Percentiles rank a stretch among this genome's conserved stretches.
phyloP scores from a whole-genome alignment of 1,140 invertebrate genomes.

The Ladona fulva region DNA sequence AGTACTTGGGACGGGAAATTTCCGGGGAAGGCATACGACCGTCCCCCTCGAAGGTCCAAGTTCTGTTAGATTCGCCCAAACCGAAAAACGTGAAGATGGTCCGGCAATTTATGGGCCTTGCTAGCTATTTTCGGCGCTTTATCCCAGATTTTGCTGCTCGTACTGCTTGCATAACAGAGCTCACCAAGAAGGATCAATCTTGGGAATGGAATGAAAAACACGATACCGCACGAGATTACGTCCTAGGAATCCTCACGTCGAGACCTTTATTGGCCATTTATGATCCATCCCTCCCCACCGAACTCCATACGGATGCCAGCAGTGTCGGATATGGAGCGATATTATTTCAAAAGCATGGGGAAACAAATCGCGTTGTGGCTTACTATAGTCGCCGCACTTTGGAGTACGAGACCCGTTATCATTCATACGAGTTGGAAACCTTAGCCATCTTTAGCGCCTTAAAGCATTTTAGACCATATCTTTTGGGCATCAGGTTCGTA shows the following conservation, averaged over 20 bases:
- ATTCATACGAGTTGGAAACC: constrained; percentile 34
- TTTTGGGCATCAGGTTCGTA: constrained; percentile 27
- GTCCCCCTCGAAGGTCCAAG: background rate
- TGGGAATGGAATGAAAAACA: background rate
- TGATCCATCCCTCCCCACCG: background rate
- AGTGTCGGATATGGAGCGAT: background rate
- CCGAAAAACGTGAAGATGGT: background rate
- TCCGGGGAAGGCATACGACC: background rate
- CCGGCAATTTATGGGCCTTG: background rate
- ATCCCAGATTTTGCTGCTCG: too few relatives aligned
- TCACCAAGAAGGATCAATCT: background rate
- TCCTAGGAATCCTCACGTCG: background rate
- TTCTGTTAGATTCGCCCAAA: background rate
- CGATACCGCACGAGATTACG: background rate
- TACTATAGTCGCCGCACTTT: constrained; percentile 30
- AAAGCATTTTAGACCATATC: constrained; percentile 32
- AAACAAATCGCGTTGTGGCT: constrained; percentile 14
- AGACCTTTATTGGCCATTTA: background rate
- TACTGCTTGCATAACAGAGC: background rate
- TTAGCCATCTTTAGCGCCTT: constrained; percentile 30
- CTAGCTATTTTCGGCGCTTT: background rate
- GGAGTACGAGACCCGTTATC: constrained; percentile 28
- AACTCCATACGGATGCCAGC: background rate
- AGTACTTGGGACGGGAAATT: background rate
- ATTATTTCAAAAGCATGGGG: background rate